Evolutionary conservation across 2,888 invertebrate genomes (phyloP), one percentile per base, ranked within the genome.

Genomic region (Macrosoma leucophasiata): DNA sequence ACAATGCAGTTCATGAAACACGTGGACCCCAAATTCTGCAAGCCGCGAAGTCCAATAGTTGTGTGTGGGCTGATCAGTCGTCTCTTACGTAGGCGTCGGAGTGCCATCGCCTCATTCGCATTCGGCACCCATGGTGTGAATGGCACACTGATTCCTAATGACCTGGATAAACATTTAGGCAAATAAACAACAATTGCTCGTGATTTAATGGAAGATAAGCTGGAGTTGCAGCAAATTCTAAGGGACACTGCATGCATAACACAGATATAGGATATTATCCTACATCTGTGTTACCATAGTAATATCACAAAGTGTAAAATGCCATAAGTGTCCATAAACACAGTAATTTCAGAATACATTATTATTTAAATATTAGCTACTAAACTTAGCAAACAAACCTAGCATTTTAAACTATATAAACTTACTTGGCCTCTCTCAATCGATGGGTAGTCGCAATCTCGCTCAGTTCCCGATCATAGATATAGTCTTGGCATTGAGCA

Each of bases 1-100:
- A 98, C 92, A 55, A 98, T 97, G 64, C 97, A 97, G 76, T 97
- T 98, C 96, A 99, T 97, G 69, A 97, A 99, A 79, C 98, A 99
- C 3, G 98, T 98, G 50, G 96, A 94, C 18, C 98, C 98, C 44
- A 99, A 86, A 79, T 99, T 99, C 58, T 97, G 91, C 35, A 99
- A 84, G 0, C 98, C 98, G 33, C 98, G 87, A 37, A 99, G 84
- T 20, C 98, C 96, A 43, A 96, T 92, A 17, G 93, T 93, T 33
- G 94, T 92, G 60, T 92, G 91, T 31, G 93, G 90, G 43, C 92
- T 88, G 42, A 96, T 91, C 48, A 92, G 86, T 29, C 95, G 88
- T 35, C 94, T 86, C 50, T 92, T 91, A 4, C 94, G 90, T 58
- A 95, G 90, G 31, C 90, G 89, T 36, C 90, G 76, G 31, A 95